Base-by-base conservation (phyloP, 1,140 invertebrate species). In the Leucophenga varia region DNA sequence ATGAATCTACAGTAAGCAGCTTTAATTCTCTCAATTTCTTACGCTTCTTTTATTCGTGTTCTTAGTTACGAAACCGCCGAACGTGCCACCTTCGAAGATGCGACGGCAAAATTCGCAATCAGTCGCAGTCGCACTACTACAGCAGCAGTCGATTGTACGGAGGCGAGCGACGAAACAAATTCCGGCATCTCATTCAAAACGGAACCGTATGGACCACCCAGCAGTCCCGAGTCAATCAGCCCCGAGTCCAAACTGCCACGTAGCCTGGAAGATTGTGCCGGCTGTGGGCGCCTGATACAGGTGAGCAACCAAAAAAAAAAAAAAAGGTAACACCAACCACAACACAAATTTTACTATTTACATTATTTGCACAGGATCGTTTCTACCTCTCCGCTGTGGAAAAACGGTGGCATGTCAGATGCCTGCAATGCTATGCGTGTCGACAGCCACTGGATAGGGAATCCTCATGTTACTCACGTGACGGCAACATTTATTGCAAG, bases 401-500 rank as follows among this genome's bases (percentile, higher is more conserved):
- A 73, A 84, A 90, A 61, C 83, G 90, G 72, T 97, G 94, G 94
- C 94, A 97, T 72, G 86, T 87, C 19, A 84, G 88, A 36, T 97
- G 95, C 75, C 80, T 96, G 17, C 87, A 92, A 72, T 98, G 95
- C 77, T 90, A 85, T 64, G 89, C 93, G 68, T 98, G 95, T 78
- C 85, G 90, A 60, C 84, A 91, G 69, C 85, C 88, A 8, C 83
- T 97, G 38, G 93, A 95, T 75, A 86, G 89, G 4, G 91, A 97
- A 76, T 84, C 91, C 61, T 92, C 93, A 42, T 97, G 95, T 78
- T 98, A 95, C 77, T 88, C 91, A 38, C 82, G 91, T 52, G 92
- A 96, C 73, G 93, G 93, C 52, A 90, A 90, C 71, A 97, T 97
- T 60, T 97, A 93, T 78, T 97, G 95, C 83, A 95, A 95, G 78